Percentiles rank a stretch among this genome's conserved stretches.
These are phyloP conservation scores for Pangasius mekongensis DNA, from an alignment of 2,797 vertebrate species.

Conservation along the genomic window DNA sequence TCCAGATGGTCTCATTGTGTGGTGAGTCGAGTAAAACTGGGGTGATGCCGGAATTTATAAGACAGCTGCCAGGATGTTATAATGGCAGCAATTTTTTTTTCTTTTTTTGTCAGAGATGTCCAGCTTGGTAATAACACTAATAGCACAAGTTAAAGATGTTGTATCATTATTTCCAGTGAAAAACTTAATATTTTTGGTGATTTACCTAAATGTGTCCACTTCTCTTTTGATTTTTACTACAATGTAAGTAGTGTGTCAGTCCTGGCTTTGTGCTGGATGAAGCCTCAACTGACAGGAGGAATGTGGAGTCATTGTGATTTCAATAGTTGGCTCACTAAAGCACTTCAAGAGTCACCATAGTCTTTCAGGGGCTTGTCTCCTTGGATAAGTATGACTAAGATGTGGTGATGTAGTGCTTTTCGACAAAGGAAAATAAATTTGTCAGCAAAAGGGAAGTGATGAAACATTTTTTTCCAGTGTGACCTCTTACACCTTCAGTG, in stretches of 20 bases:
- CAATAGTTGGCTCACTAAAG: constrained; percentile 15
- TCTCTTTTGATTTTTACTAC: neutral
- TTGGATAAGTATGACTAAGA: constrained; percentile 44
- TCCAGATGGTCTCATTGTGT: neutral
- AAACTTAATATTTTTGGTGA: neutral
- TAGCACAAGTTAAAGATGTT: neutral
- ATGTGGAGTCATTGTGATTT: constrained; percentile 46
- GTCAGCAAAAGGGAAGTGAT: constrained; percentile 41
- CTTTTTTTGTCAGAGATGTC: neutral
- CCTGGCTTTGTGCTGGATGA: constrained; percentile 9
- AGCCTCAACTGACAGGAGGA: constrained; percentile 52
- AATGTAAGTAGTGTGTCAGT: neutral
- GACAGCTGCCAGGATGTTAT: neutral
- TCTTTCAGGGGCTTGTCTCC: constrained; percentile 52
- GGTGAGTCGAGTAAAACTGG: constrained; percentile 5
- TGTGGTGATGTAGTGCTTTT: constrained; percentile 56
- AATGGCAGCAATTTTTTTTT: neutral
- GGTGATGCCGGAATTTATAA: neutral
- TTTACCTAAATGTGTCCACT: neutral
- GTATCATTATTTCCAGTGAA: neutral
- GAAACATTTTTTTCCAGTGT: constrained; percentile 25
- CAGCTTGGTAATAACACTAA: neutral
- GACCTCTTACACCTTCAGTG: constrained; percentile 23
- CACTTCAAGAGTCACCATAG: constrained; percentile 43
- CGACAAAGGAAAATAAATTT: constrained; percentile 58